These are phyloP conservation scores for Phenganax stokvisi DNA, from an alignment of 92 coral and sea anemone genomes.

Conservation along the genomic window DNA sequence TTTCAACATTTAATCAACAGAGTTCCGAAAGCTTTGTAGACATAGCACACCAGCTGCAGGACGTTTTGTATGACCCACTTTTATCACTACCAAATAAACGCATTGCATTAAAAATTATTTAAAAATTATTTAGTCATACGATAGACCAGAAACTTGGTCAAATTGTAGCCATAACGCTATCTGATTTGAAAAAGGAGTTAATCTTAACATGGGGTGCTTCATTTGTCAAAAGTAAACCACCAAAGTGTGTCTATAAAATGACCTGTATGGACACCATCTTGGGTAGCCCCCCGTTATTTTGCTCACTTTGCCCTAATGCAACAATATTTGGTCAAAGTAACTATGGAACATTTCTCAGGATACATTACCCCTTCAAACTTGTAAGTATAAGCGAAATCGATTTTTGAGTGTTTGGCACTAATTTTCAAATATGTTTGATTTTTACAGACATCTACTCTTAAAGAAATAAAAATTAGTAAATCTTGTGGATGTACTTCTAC, in stretches of 20 bases:
- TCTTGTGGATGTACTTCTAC: too few relatives aligned
- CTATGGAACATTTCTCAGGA: slow-evolving; percentile 2
- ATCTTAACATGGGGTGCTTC: background rate
- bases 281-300: background rate
- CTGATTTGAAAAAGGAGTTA: background rate
- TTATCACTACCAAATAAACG: background rate
- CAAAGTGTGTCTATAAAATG: slow-evolving; percentile 8
- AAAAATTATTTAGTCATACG: background rate
- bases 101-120: background rate
- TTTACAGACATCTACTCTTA: slow-evolving; percentile 15
- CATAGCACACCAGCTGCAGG: background rate
- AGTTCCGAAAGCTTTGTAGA: background rate
- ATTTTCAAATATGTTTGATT: slow-evolving; percentile 15
- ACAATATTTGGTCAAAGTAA: background rate
- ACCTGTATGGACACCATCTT: background rate
- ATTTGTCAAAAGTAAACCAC: background rate
- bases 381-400: slow-evolving; percentile 25
- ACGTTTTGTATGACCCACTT: slow-evolving; percentile 12
- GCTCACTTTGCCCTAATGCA: background rate
- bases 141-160: background rate
- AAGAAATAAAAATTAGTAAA: background rate
- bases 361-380: slow-evolving; percentile 19
- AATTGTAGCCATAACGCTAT: background rate
- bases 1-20: background rate
- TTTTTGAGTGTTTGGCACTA: slow-evolving; percentile 12